Base-by-base conservation (phyloP, 2,797 vertebrate genomes). In the Tympanoctomys barrerae region DNA sequence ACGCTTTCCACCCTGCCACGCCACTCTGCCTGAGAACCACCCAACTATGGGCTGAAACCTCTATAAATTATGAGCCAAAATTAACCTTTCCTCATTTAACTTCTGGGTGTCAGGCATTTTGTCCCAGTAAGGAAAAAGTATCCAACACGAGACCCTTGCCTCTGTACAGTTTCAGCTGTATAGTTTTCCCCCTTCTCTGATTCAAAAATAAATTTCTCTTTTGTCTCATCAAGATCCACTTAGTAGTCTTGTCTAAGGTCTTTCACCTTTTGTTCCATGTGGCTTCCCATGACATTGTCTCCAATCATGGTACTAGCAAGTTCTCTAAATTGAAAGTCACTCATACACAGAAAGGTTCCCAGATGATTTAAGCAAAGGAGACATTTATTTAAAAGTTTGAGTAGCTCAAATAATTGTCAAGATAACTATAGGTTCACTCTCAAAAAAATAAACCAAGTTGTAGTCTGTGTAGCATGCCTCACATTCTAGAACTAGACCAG, bases 311-410 rank as follows among this genome's bases (percentile, higher is more conserved):
- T 33, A 73, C 54, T 64, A 62, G 42, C 49, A n/a, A 80, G 2
- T 21, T 78, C 70, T 94, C 82, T 85, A 88, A 94, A 88, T 49
- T 92, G 87, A 92, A 94, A 96, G 66, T 79, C 73, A 71, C 42
- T 87, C 78, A 28, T 39, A 84, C 42, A 71, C 49, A 61, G 11
- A 83, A n/a, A 57, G 19, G 36, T 79, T 13, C 49, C 24, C 31
- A 79, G 33, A 78, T 75, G 36, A 86, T 64, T 52, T 66, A 73
- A 91, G 54, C 42, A 64, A 61, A 70, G n/a, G 73, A 89, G 18
- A 52, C 22, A 66, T 75, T 70, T 81, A 6, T 22, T 88, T 66
- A 84, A 89, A 89, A 88, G 24, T 81, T 9, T 82, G 36, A 1
- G 2, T 59, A 49, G 7, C 52, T 75, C 26, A 28, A 42, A 90